Evolutionary conservation across 37 sponge, comb jelly and placozoan genomes (phyloP), one percentile per base, ranked within the genome.

Genomic region (Dysidea cf. avara): DNA sequence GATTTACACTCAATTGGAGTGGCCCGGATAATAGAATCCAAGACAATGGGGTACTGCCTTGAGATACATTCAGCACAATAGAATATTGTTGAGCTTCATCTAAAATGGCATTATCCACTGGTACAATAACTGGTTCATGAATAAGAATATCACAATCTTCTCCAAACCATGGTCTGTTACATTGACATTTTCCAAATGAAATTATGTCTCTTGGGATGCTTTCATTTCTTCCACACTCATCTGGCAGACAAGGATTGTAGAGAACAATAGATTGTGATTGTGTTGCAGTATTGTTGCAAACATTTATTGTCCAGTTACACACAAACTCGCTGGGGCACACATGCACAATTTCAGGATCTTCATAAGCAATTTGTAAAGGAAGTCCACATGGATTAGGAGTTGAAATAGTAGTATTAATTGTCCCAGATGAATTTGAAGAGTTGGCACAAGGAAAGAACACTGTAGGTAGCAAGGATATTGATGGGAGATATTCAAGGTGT

Each of bases 181-280:
- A n/a, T n/a, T n/a, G n/a, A n/a, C n/a, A n/a, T n/a, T n/a, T n/a
- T n/a, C n/a, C n/a, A n/a, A n/a, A n/a, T 61, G 13, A 2, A 2
- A 47, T 61, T 9, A 46, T 39, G 13, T 62, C 75, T 20, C 51
- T 26, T 4, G 75, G 75, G 13, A 31, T 20, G 32, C 33, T 47
- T 48, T 74, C 75, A 74, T 74, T 74, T 46, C 75, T 59, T 30
- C 75, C 75, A 60, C 75, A 74, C 25, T 61, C 75, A 61, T 74
- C 11, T 1, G 51, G 31, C 30, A 62, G 75, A 26, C 75, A 74
- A 11, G 47, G 31, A 22, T 74, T 62, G 34, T 61, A 74, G 7
- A 74, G 31, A 61, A 1, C 5, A 16, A 74, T 74, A 29, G 62
- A 31, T 34, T 74, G 75, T 20, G 2, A 12, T 17, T 48, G 12